A percentile compares a stretch with the other conserved stretches of the same genome.
Conservation (phyloP, 2,797 vertebrate species). For the Lycodopsis pacificus region DNA sequence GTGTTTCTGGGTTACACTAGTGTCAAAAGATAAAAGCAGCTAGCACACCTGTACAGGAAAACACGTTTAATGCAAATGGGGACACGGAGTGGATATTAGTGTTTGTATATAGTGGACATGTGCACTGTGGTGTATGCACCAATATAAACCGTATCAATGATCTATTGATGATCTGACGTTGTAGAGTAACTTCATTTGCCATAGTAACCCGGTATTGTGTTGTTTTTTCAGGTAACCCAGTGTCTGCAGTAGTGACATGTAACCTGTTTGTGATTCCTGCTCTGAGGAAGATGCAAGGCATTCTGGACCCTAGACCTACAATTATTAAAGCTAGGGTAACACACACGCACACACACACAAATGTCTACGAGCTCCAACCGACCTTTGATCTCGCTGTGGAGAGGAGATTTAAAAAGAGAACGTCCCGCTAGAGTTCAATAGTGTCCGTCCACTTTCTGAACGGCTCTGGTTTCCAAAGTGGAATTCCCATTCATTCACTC, state of each 20-base stretch:
- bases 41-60: background rate
- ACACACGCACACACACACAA: conserved; percentile 12
- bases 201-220: conserved; percentile 13
- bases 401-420: background rate
- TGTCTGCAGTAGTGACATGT: conserved; percentile 98
- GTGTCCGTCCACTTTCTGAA: too few relatives aligned
- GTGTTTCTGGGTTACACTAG: background rate
- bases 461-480: too few relatives aligned
- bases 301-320: conserved; percentile 97
- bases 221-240: conserved; percentile 91
- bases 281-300: conserved; percentile 99
- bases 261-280: conserved; percentile 99
- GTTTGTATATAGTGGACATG: background rate
- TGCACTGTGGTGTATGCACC: background rate
- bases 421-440: too few relatives aligned
- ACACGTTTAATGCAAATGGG: background rate
- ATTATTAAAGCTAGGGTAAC: conserved; percentile 99
- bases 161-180: background rate
- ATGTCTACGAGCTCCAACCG: background rate
- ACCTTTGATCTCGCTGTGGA: background rate
- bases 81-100: background rate
- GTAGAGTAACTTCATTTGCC: too few relatives aligned
- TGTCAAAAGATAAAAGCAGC: background rate
- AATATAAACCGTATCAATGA: background rate
- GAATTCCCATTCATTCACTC: too few relatives aligned